These are phyloP conservation scores for Meliscaeva auricollis DNA, from an alignment of 2,888 invertebrate species.

Conservation along the genomic window DNA sequence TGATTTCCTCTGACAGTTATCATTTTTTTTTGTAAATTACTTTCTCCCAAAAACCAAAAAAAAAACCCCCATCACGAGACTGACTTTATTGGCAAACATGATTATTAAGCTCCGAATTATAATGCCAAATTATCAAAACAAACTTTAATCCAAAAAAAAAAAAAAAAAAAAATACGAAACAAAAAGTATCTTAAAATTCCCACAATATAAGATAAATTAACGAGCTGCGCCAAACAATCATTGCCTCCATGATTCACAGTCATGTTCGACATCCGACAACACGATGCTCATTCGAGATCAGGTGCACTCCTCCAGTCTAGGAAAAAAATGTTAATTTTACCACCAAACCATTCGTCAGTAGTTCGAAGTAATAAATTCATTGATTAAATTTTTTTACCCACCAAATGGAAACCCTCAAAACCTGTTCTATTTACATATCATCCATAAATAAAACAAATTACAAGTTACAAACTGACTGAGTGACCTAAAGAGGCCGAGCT, in stretches of 20 bases:
- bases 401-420: background rate
- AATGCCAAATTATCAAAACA: conserved; percentile 1
- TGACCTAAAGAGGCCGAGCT: conserved; percentile 8
- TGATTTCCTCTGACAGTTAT: conserved; percentile 14
- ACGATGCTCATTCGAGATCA: conserved; percentile 21
- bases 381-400: conserved; percentile 46
- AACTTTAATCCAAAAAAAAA: background rate
- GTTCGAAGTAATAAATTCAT: conserved; percentile 58
- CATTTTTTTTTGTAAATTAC: background rate
- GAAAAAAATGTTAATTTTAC: conserved; percentile 42
- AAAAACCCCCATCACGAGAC: conserved; percentile 14
- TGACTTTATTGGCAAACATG: conserved; percentile 13
- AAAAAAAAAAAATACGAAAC: background rate
- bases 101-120: conserved; percentile 17
- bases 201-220: conserved; percentile 16
- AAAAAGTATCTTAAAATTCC: conserved; percentile 12
- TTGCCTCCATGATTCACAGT: conserved; percentile 12
- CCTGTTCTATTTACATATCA: background rate
- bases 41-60: conserved; percentile 7
- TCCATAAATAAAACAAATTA: background rate
- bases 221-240: background rate
- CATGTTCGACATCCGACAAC: conserved; percentile 7
- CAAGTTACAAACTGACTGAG: no score
- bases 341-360: conserved; percentile 50
- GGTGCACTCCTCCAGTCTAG: conserved; percentile 33